These are phyloP conservation scores for Scaptomyza parva DNA, from an alignment of 2,888 invertebrate species.

Conservation along the genomic window DNA sequence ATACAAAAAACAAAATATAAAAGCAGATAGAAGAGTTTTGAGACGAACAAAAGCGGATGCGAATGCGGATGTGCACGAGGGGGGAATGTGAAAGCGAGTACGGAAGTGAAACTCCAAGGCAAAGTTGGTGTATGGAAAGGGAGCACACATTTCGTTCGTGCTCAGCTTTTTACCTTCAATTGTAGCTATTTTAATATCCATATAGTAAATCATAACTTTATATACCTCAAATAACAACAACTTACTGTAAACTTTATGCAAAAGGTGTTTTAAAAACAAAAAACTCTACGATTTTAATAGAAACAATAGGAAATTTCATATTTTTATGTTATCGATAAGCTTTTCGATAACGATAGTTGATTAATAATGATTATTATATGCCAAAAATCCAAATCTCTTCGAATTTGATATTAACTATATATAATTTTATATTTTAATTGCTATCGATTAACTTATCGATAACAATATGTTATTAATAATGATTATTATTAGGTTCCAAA, in stretches of 20 bases:
- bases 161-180: conserved; percentile 14
- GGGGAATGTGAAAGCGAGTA: conserved; percentile 39
- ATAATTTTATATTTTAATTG: too few species aligned
- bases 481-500: too few species aligned
- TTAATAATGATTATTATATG: too few species aligned
- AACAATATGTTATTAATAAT: not conserved
- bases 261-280: not conserved
- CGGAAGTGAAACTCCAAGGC: conserved; percentile 14
- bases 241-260: not conserved
- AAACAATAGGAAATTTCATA: not conserved
- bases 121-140: not conserved
- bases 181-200: conserved; percentile 30
- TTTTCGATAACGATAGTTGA: too few species aligned
- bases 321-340: too few species aligned
- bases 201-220: not conserved
- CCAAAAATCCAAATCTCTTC: too few species aligned
- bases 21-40: conserved; percentile 22
- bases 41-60: conserved; percentile 48
- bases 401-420: too few species aligned
- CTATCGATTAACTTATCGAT: too few species aligned
- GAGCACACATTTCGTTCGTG: conserved; percentile 40
- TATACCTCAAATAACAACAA: conserved; percentile 8
- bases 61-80: conserved; percentile 23
- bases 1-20: conserved; percentile 1
- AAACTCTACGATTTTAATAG: not conserved